A percentile compares a stretch with the other conserved stretches of the same genome.
Conservation (phyloP, 2,113 vertebrate species). For the Eurypyga helias region DNA sequence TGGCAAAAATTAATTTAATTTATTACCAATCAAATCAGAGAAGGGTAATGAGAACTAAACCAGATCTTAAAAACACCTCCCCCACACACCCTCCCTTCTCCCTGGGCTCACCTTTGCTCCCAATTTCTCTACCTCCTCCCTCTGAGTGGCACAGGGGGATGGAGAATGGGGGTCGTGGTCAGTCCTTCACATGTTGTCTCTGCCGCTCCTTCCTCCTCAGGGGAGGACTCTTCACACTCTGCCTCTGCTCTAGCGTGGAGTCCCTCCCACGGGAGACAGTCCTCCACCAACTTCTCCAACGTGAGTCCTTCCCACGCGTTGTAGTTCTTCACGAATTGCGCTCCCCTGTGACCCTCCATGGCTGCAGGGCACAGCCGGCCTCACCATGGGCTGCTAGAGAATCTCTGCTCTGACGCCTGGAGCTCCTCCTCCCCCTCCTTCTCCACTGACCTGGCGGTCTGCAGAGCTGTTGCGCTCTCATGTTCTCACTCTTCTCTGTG, state of each 20-base stretch:
- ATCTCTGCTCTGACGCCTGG: fast-evolving
- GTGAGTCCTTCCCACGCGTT: background rate
- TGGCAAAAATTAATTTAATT: background rate
- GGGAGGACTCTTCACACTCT: background rate
- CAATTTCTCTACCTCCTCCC: background rate
- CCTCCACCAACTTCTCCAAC: background rate
- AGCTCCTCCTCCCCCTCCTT: background rate
- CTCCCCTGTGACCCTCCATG: background rate
- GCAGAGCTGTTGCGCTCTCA: background rate
- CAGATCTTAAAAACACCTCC: background rate
- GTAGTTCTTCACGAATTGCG: background rate
- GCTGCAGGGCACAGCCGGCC: background rate
- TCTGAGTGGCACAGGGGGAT: fast-evolving
- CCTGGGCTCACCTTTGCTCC: background rate
- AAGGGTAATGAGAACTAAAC: background rate
- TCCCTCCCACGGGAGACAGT: background rate
- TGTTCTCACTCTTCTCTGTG: background rate
- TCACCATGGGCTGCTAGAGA: background rate
- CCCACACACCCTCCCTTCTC: background rate
- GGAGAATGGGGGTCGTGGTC: background rate
- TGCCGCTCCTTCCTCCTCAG: background rate
- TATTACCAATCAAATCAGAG: background rate
- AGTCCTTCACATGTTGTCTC: background rate
- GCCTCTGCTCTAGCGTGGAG: background rate
- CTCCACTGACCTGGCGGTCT: background rate